phyloP scores from a whole-genome alignment of 2,113 vertebrate species.

The Xenotilapia caudafasciata region DNA sequence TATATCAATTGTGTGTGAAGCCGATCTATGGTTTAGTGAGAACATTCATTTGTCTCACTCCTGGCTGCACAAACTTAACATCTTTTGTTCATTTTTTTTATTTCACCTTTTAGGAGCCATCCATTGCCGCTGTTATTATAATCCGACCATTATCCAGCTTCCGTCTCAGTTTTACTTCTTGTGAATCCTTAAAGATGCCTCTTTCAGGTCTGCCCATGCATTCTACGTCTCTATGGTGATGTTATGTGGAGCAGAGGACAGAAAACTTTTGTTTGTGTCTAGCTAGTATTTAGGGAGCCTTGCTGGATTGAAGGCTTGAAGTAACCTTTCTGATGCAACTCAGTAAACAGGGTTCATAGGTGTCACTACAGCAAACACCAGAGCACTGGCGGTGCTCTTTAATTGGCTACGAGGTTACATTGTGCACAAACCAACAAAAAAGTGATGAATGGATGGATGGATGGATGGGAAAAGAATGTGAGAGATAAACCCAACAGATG shows the following conservation, averaged over 20 bases:
- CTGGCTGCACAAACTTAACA: conserved; percentile 12
- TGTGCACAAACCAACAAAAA: not conserved
- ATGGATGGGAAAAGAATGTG: not conserved
- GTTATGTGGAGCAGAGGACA: not conserved
- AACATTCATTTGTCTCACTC: conserved; percentile 27
- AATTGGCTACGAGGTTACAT: conserved; percentile 51
- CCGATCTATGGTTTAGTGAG: conserved; percentile 16
- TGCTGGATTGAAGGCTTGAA: conserved; percentile 17
- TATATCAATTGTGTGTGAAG: conserved; percentile 44
- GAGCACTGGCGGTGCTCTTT: conserved; percentile 31
- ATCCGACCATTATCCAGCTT: conserved; percentile 42
- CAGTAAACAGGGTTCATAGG: conserved; percentile 53
- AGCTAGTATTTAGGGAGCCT: not conserved
- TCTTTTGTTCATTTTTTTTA: not conserved
- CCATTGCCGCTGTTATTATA: conserved; percentile 21
- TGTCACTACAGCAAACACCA: conserved; percentile 19
- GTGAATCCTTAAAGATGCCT: conserved; percentile 20
- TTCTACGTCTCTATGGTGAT: not conserved
- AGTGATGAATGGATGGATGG: conserved; percentile 9
- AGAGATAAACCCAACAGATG: conserved; percentile 13
- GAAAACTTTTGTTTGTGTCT: conserved; percentile 20
- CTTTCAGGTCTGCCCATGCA: conserved; percentile 10
- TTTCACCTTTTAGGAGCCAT: conserved; percentile 17
- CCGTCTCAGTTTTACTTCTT: not conserved
- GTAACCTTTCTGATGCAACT: conserved; percentile 20